Evolutionary conservation across 1,140 invertebrate genomes (phyloP).

Genomic region (Tribolium castaneum): DNA sequence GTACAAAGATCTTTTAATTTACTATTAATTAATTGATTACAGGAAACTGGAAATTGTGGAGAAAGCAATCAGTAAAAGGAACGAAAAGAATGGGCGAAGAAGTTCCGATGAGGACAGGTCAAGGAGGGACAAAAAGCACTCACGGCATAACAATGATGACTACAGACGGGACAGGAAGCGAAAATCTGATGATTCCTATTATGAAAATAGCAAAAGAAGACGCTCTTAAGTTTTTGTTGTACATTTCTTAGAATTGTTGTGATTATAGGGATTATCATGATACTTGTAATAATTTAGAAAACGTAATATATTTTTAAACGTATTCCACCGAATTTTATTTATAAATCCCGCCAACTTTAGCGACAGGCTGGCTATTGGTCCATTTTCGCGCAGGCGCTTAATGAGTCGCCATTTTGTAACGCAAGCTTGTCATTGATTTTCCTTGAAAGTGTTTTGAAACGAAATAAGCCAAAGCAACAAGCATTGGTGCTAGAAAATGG

Average conservation of each 20-base stretch:
- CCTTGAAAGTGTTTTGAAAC: neutral
- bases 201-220: slow-evolving; percentile 14
- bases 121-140: slow-evolving; percentile 13
- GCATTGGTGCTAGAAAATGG: slow-evolving; percentile 66
- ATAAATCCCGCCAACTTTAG: no score
- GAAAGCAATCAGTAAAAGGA: slow-evolving; percentile 69
- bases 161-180: slow-evolving; percentile 21
- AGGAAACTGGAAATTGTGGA: slow-evolving; percentile 85
- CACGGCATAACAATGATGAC: neutral
- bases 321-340: no score
- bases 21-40: slow-evolving; percentile 57
- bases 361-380: no score
- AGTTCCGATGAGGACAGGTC: neutral
- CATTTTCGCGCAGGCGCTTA: no score
- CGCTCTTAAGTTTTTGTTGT: neutral
- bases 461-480: neutral
- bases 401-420: neutral
- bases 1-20: no score
- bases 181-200: slow-evolving; percentile 11
- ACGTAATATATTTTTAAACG: no score
- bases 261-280: no score
- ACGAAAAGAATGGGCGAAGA: slow-evolving; percentile 63
- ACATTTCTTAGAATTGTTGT: neutral
- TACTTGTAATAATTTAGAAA: no score
- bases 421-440: slow-evolving; percentile 1